phyloP scores from a whole-genome alignment of 1,140 invertebrate genomes.

The Ectropis grisescens region DNA sequence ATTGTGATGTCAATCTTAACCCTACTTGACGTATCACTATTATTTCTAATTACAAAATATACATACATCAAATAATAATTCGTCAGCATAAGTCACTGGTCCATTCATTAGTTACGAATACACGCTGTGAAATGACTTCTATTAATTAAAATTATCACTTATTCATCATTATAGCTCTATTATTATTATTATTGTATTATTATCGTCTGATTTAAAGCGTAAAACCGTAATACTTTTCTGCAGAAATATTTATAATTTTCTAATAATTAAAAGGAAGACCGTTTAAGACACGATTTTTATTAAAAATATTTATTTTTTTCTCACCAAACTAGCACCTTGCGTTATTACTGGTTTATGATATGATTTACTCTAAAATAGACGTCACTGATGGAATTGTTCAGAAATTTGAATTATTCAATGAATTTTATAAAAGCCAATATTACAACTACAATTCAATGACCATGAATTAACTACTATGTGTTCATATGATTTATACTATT shows the following conservation, averaged over 20 bases:
- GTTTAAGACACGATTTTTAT: constrained; percentile 29
- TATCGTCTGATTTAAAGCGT: constrained; percentile 56
- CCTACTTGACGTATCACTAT: too few species aligned
- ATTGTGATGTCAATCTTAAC: too few species aligned
- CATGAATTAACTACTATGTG: too few species aligned
- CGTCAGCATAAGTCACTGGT: constrained; percentile 36
- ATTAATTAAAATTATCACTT: constrained; percentile 16
- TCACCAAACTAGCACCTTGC: constrained; percentile 18
- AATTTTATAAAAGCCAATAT: too few species aligned
- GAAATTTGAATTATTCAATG: too few species aligned
- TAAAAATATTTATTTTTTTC: constrained; percentile 6
- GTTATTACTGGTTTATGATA: constrained; percentile 8
- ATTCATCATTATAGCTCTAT: constrained; percentile 1
- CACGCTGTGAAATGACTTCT: constrained; percentile 12
- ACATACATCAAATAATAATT: constrained; percentile 11
- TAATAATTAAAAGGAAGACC: constrained; percentile 35
- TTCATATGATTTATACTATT: constrained; percentile 28
- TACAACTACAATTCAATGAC: too few species aligned
- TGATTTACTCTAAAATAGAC: too few species aligned
- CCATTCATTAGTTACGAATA: constrained; percentile 27
- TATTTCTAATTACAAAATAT: too few species aligned
- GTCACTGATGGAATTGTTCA: too few species aligned
- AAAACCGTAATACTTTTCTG: constrained; percentile 56
- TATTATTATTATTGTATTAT: constrained; percentile 20
- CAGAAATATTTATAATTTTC: constrained; percentile 23